These are phyloP conservation scores for Drosophila nr. perissopoda DNA, from an alignment of 2,888 invertebrate species.

Conservation along the genomic window DNA sequence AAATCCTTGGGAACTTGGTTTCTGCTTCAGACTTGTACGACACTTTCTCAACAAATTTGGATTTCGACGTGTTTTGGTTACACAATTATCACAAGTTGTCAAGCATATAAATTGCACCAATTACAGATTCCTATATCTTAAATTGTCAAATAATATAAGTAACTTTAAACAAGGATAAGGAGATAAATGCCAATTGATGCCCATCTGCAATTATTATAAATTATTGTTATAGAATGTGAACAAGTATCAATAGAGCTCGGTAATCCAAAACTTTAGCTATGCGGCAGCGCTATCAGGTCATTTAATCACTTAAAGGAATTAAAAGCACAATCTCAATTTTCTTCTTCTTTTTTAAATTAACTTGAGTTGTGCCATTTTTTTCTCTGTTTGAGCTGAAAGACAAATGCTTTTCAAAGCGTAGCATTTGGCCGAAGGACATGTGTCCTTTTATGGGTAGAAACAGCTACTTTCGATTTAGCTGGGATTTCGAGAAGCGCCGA, in stretches of 20 bases:
- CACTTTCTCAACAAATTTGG: not conserved
- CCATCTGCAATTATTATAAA: not conserved
- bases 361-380: slow-evolving; percentile 33
- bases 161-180: not conserved
- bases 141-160: not conserved
- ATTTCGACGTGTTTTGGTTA: not conserved
- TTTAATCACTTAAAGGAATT: slow-evolving; percentile 36
- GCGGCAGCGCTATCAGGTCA: slow-evolving; percentile 24
- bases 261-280: not conserved
- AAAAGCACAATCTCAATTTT: slow-evolving; percentile 18
- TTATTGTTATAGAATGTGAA: not conserved
- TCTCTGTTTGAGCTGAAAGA: slow-evolving; percentile 37
- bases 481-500: slow-evolving; percentile 47
- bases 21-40: not conserved
- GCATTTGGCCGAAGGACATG: slow-evolving; percentile 72
- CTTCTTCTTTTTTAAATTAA: slow-evolving; percentile 61
- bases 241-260: not conserved
- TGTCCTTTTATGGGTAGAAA: slow-evolving; percentile 62
- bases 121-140: not conserved
- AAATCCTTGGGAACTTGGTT: not conserved
- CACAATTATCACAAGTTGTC: not conserved
- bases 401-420: slow-evolving; percentile 74
- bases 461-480: slow-evolving; percentile 65
- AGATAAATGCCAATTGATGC: not conserved
- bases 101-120: not conserved